phyloP scores from a whole-genome alignment of 2,888 invertebrate genomes.

The Sarcophaga subvicina region DNA sequence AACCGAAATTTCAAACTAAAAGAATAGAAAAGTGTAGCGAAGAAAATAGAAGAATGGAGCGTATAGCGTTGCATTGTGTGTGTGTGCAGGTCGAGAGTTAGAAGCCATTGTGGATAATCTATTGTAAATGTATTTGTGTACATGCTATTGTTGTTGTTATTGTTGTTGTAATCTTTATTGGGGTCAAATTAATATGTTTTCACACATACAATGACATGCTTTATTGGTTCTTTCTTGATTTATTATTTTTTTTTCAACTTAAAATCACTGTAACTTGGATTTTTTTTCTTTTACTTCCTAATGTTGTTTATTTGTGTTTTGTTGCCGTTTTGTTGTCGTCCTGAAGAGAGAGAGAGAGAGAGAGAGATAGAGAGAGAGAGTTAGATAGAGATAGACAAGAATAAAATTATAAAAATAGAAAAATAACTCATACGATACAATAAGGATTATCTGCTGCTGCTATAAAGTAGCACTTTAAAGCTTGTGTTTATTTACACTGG shows the following conservation, averaged over 20 bases:
- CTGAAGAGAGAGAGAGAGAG: no score
- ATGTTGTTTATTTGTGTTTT: background rate
- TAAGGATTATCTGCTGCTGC: no score
- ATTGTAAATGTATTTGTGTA: slow-evolving; percentile 4
- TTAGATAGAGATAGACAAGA: no score
- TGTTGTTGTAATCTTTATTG: background rate
- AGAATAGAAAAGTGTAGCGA: no score
- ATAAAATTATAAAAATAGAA: no score
- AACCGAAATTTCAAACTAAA: no score
- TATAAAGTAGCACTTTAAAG: no score
- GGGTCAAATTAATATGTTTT: slow-evolving; percentile 28
- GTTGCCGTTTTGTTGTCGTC: no score
- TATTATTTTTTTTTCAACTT: slow-evolving; percentile 36
- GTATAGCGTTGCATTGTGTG: background rate
- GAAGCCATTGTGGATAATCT: background rate
- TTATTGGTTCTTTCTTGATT: slow-evolving; percentile 23
- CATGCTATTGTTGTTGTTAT: background rate
- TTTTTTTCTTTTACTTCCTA: background rate
- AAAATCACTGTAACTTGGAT: slow-evolving; percentile 29
- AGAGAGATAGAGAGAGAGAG: no score
- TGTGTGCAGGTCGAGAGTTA: background rate
- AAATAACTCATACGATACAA: no score
- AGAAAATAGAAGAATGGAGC: no score
- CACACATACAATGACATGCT: slow-evolving; percentile 19
- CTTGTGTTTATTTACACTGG: no score